phyloP scores from a whole-genome alignment of 2,888 invertebrate genomes.

The Alentia gelatinosa region DNA sequence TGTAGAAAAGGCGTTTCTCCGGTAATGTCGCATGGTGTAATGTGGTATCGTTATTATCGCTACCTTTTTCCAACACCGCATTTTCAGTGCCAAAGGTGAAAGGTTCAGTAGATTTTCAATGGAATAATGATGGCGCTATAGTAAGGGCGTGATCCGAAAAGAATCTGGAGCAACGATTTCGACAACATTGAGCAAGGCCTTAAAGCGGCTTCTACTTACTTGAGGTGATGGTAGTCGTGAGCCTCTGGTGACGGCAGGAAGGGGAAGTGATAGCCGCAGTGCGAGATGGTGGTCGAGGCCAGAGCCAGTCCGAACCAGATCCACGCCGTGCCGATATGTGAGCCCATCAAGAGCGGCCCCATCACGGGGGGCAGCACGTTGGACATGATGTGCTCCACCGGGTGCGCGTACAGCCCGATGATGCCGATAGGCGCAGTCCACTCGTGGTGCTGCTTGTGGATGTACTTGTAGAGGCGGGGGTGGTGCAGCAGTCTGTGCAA shows the following conservation, averaged over 20 bases:
- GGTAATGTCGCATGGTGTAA: no score
- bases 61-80: no score
- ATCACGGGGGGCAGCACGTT: conserved; percentile 89
- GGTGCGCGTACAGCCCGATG: conserved; percentile 90
- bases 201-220: no score
- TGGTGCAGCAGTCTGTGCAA: conserved; percentile 86
- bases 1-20: no score
- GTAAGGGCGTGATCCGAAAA: no score
- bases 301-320: conserved; percentile 91
- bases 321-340: conserved; percentile 82
- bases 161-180: no score
- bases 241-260: conserved; percentile 92
- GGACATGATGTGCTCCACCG: conserved; percentile 87
- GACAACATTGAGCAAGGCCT: no score
- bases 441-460: conserved; percentile 93
- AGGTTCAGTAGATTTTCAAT: no score
- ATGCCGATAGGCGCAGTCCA: conserved; percentile 94
- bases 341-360: conserved; percentile 84
- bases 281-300: conserved; percentile 89
- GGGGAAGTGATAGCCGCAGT: conserved; percentile 92
- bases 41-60: no score
- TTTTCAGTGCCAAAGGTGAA: no score
- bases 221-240: conserved; percentile 93
- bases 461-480: conserved; percentile 88
- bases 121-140: no score